Evolutionary conservation across 2,797 vertebrate genomes (phyloP).

Genomic region (Squalus acanthias): DNA sequence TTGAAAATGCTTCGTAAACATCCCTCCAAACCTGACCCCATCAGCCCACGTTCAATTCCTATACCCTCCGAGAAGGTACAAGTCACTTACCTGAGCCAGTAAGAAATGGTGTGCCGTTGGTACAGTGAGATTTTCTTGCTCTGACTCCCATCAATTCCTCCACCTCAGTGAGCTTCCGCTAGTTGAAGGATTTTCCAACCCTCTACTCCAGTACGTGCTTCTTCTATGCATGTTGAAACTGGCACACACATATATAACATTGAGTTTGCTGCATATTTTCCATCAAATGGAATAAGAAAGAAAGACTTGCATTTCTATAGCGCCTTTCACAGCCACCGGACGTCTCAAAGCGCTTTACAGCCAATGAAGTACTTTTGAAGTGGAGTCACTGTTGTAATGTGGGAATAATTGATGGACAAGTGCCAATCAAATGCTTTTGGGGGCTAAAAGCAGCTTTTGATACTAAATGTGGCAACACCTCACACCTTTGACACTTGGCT

Average conservation of each 20-base stretch:
- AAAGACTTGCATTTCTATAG: too few relatives aligned
- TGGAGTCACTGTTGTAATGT: too few relatives aligned
- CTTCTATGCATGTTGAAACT: neutral
- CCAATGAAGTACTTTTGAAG: too few relatives aligned
- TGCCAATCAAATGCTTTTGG: neutral
- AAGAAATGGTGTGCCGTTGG: neutral
- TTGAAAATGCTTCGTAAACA: neutral
- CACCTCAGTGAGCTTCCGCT: neutral
- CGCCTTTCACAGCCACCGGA: too few relatives aligned
- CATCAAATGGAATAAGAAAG: neutral
- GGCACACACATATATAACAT: neutral
- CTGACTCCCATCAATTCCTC: neutral
- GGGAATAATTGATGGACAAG: neutral
- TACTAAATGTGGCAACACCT: too few relatives aligned
- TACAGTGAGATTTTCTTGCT: neutral
- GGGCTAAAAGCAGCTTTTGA: too few relatives aligned
- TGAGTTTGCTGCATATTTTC: neutral
- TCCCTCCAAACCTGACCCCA: neutral
- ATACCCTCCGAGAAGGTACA: neutral
- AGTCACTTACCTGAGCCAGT: neutral
- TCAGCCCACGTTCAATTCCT: neutral
- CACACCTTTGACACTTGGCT: too few relatives aligned
- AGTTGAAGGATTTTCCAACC: too few relatives aligned
- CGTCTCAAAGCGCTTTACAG: too few relatives aligned
- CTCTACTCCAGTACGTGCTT: neutral